phyloP scores from a whole-genome alignment of 1,140 invertebrate species.

The Neotoxoptera formosana region DNA sequence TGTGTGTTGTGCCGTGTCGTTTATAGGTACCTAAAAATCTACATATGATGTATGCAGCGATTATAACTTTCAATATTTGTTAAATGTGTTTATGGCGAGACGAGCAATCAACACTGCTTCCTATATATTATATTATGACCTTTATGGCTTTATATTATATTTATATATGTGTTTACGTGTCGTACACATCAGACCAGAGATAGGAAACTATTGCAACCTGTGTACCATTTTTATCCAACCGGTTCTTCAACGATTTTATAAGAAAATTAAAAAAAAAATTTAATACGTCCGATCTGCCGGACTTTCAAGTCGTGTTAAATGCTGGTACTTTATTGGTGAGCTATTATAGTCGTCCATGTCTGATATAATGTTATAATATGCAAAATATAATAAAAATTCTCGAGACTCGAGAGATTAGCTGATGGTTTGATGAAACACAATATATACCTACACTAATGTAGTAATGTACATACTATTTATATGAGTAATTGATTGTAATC shows the following conservation, averaged over 20 bases:
- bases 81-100: not conserved
- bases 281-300: not conserved
- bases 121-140: not conserved
- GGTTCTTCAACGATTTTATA: not conserved
- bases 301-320: not conserved
- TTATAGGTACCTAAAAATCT: too few species aligned
- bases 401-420: not conserved
- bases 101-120: not conserved
- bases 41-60: not conserved
- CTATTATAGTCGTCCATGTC: not conserved
- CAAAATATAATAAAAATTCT: not conserved
- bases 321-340: not conserved
- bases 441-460: not conserved
- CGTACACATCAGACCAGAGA: not conserved
- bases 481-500: not conserved
- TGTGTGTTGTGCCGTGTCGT: not conserved
- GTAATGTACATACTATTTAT: too few species aligned
- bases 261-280: not conserved
- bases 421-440: not conserved
- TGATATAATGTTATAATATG: not conserved
- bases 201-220: not conserved
- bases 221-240: not conserved
- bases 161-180: not conserved
- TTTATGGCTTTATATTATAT: not conserved
- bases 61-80: conserved; percentile 11